phyloP scores from a whole-genome alignment of 2,888 invertebrate species.

The Phania funesta region DNA sequence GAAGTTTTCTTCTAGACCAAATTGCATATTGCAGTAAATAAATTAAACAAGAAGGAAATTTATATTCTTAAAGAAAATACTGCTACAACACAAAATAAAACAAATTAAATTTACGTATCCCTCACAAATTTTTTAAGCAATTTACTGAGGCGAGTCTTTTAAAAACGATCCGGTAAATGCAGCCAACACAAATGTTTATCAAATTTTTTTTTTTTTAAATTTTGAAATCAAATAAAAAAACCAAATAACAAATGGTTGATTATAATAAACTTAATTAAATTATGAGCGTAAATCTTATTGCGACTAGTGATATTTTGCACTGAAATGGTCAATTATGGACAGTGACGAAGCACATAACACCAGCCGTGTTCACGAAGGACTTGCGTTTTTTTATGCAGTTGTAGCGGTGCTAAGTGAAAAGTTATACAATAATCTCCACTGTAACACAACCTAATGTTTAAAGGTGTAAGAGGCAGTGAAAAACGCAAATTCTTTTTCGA shows the following conservation, averaged over 20 bases:
- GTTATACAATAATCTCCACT: not conserved
- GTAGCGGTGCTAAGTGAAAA: not conserved
- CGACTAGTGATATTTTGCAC: constrained; percentile 31
- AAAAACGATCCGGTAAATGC: constrained; percentile 54
- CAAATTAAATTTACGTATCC: constrained; percentile 44
- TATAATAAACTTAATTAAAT: constrained; percentile 57
- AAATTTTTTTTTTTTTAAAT: constrained; percentile 34
- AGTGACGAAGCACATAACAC: constrained; percentile 68
- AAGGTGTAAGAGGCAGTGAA: no score
- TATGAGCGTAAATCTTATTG: constrained; percentile 40
- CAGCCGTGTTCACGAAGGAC: constrained; percentile 57
- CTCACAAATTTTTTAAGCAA: no score
- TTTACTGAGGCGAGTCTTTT: constrained; percentile 58
- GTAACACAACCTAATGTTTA: not conserved
- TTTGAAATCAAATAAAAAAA: constrained; percentile 64
- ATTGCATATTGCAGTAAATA: not conserved
- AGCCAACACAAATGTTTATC: constrained; percentile 50
- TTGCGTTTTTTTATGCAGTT: constrained; percentile 11
- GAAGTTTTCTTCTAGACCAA: not conserved
- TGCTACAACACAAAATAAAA: not conserved
- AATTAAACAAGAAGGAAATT: constrained; percentile 25
- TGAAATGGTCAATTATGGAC: constrained; percentile 63
- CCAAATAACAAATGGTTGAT: constrained; percentile 62
- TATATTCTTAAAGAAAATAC: not conserved
- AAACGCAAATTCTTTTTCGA: no score